Evolutionary conservation across 1,140 invertebrate genomes (phyloP).

Genomic region (Drosophila triauraria): DNA sequence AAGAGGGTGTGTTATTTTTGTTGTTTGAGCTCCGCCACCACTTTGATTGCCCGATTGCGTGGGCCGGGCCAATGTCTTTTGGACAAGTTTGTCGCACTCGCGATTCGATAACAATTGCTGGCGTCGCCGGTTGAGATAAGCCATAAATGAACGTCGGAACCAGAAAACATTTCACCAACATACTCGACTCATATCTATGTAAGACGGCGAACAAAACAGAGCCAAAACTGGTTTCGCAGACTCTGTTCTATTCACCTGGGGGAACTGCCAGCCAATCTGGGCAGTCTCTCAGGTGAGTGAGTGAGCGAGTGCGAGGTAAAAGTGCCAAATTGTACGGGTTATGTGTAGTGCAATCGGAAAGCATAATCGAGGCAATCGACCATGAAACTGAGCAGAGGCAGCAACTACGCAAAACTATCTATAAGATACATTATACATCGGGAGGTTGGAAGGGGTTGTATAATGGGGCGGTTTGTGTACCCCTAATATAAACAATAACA

Average conservation of each 20-base stretch:
- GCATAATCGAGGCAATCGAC: slow-evolving; percentile 75
- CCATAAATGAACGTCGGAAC: slow-evolving; percentile 63
- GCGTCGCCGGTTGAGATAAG: slow-evolving; percentile 58
- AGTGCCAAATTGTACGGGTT: slow-evolving; percentile 65
- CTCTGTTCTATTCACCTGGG: slow-evolving; percentile 41
- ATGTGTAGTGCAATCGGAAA: slow-evolving; percentile 56
- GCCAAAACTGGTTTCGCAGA: slow-evolving; percentile 61
- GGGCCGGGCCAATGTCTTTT: slow-evolving; percentile 46
- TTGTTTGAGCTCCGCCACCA: slow-evolving; percentile 7
- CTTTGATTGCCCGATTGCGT: slow-evolving; percentile 59
- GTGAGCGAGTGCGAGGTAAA: slow-evolving; percentile 35
- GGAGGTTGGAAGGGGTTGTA: not conserved
- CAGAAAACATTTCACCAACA: slow-evolving; percentile 38
- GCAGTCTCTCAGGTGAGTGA: slow-evolving; percentile 13
- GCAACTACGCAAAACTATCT: slow-evolving; percentile 59
- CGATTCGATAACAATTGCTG: slow-evolving; percentile 58
- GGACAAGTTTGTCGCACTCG: slow-evolving; percentile 44
- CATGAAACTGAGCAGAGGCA: slow-evolving; percentile 46
- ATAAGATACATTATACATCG: slow-evolving; percentile 57
- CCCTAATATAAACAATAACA: slow-evolving; percentile 50
- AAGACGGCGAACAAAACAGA: slow-evolving; percentile 26
- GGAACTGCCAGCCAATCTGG: slow-evolving; percentile 38
- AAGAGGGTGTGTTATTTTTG: slow-evolving; percentile 9
- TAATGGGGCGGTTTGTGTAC: slow-evolving; percentile 11
- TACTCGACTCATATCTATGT: slow-evolving; percentile 36